These are phyloP conservation scores for Palythoa grandiflora DNA, from an alignment of 92 coral and sea anemone genomes.

Conservation along the genomic window DNA sequence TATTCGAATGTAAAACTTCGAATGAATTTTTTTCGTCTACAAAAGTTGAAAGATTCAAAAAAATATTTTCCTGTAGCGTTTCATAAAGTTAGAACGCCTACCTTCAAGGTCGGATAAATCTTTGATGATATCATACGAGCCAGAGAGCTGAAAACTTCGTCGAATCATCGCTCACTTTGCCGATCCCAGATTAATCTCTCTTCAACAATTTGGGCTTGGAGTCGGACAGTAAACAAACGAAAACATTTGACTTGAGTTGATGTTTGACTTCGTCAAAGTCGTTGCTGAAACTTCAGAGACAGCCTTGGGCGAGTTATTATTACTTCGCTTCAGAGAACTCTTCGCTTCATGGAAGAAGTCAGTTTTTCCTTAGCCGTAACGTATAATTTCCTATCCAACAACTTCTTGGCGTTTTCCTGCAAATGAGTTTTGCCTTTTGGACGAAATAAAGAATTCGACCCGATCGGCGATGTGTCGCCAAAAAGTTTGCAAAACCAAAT, in stretches of 20 bases:
- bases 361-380: not conserved
- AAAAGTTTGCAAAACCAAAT: not conserved
- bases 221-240: not conserved
- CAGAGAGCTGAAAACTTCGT: constrained; percentile 98
- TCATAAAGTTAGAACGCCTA: constrained; percentile 41
- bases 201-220: constrained; percentile 6
- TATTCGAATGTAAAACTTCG: not conserved
- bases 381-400: not conserved
- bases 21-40: not conserved
- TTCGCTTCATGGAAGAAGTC: not conserved
- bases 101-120: constrained; percentile 83
- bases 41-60: not conserved
- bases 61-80: not conserved
- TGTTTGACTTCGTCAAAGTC: not conserved
- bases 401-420: not conserved
- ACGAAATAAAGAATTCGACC: constrained; percentile 22
- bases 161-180: constrained; percentile 77
- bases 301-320: not conserved
- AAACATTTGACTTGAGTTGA: not conserved
- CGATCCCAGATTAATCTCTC: not conserved
- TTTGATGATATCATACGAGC: constrained; percentile 97
- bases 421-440: not conserved
- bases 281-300: not conserved
- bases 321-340: constrained; percentile 8
- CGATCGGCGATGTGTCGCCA: not conserved